phyloP scores from a whole-genome alignment of 2,888 invertebrate genomes.

The Eristalis pertinax region DNA sequence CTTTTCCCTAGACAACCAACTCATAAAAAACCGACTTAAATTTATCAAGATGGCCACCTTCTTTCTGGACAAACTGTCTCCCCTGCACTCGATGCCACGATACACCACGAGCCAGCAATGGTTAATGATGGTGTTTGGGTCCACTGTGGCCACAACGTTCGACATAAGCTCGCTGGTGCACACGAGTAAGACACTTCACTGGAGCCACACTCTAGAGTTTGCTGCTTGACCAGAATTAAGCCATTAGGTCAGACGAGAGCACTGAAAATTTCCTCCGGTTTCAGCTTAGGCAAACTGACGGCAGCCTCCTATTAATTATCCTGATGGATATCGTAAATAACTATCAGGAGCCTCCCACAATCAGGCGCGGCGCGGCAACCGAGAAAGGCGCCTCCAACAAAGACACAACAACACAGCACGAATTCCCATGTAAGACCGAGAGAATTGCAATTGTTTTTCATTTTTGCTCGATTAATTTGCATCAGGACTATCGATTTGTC shows the following conservation, averaged over 20 bases:
- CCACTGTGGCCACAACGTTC: conserved; percentile 45
- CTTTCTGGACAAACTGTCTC: conserved; percentile 15
- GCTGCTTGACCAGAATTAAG: conserved; percentile 39
- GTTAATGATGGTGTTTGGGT: conserved; percentile 55
- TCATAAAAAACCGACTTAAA: too few relatives aligned
- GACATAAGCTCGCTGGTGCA: conserved; percentile 3
- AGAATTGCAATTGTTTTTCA: conserved; percentile 63
- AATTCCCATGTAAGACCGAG: conserved; percentile 8
- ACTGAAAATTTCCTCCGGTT: conserved; percentile 28
- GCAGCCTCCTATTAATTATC: conserved; percentile 62
- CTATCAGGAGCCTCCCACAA: conserved; percentile 34
- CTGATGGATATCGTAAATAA: conserved; percentile 71
- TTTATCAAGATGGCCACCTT: background rate
- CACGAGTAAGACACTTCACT: conserved; percentile 34
- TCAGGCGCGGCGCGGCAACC: background rate
- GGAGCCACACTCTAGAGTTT: conserved; percentile 19
- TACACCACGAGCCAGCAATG: background rate
- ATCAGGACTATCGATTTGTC: conserved; percentile 55
- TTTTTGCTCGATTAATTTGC: conserved; percentile 71
- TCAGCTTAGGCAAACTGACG: conserved; percentile 18
- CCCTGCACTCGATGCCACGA: background rate
- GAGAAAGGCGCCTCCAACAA: background rate
- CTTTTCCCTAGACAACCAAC: too few relatives aligned
- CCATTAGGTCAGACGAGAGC: conserved; percentile 38
- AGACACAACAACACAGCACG: background rate